Conservation (phyloP, 2,888 invertebrate genomes). For the Ceramica pisi region DNA sequence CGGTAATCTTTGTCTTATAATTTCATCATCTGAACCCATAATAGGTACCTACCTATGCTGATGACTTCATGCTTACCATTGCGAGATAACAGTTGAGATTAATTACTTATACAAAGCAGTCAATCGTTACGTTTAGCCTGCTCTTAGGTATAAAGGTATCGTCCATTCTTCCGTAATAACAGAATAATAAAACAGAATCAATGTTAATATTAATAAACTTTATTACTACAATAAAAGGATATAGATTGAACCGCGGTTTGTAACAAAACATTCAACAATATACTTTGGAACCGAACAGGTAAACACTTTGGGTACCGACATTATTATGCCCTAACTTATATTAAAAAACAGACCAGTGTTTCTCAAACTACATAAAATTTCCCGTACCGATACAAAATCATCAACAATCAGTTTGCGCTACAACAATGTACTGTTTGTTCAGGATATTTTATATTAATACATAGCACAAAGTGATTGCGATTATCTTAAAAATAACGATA, state of each 20-base stretch:
- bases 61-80: neutral
- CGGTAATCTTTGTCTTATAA: neutral
- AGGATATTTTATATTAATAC: constrained; percentile 54
- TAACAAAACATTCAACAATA: constrained; percentile 90
- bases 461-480: constrained; percentile 75
- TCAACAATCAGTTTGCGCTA: constrained; percentile 71
- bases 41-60: too few relatives aligned
- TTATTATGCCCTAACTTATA: constrained; percentile 86
- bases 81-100: constrained; percentile 14
- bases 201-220: constrained; percentile 89
- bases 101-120: neutral
- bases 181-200: constrained; percentile 65
- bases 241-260: constrained; percentile 84
- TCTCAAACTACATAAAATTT: constrained; percentile 80
- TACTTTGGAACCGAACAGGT: constrained; percentile 88
- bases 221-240: constrained; percentile 90
- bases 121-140: neutral
- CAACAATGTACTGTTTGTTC: constrained; percentile 67
- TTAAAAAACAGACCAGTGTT: constrained; percentile 85
- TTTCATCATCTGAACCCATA: neutral
- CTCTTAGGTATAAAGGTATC: neutral
- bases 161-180: neutral
- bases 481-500: constrained; percentile 74
- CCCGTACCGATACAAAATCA: constrained; percentile 60
- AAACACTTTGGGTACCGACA: constrained; percentile 88